Conservation (phyloP, 2,888 invertebrate genomes). For the Fragum whitleyi region DNA sequence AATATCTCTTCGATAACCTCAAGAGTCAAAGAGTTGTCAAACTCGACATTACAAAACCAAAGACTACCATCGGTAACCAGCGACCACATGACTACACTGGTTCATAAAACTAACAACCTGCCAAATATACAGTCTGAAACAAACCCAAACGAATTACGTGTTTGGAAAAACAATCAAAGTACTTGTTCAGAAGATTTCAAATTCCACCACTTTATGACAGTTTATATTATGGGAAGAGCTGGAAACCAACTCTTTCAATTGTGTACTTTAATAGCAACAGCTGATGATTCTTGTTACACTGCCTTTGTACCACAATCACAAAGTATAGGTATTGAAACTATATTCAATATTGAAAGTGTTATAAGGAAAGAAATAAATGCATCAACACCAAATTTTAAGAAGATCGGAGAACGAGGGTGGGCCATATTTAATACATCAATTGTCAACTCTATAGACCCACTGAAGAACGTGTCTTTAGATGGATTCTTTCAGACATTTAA, state of each 20-base stretch:
- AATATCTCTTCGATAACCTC: no score
- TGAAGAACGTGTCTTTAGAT: not conserved
- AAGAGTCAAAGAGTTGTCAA: no score
- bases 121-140: no score
- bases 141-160: no score
- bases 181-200: not conserved
- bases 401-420: not conserved
- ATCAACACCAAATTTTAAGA: not conserved
- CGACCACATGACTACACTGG: no score
- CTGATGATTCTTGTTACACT: not conserved
- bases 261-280: not conserved
- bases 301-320: not conserved
- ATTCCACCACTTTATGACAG: not conserved
- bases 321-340: not conserved
- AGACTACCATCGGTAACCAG: no score
- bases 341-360: not conserved
- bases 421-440: not conserved
- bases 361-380: not conserved
- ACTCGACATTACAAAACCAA: no score
- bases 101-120: no score
- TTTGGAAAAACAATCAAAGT: no score
- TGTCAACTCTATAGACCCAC: not conserved
- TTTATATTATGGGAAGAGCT: not conserved
- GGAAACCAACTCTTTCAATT: not conserved
- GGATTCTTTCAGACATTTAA: not conserved